Percentiles rank a stretch among this genome's conserved stretches.
phyloP scores from a whole-genome alignment of 2,797 vertebrate species.

The Esox masquinongy region DNA sequence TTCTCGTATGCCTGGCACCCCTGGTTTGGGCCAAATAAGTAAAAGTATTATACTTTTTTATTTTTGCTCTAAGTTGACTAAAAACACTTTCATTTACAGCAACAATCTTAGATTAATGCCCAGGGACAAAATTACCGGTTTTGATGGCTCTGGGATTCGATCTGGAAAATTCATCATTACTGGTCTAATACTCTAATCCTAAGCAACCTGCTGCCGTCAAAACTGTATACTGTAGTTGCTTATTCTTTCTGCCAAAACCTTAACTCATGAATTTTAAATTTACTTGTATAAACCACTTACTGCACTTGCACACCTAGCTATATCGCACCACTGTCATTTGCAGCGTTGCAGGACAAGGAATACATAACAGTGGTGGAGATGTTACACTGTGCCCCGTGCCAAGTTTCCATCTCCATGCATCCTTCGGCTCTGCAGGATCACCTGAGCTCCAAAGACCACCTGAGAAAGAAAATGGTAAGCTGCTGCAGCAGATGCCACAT shows the following conservation, averaged over 20 bases:
- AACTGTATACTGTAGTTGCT: background rate
- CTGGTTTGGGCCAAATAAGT: background rate
- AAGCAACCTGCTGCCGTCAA: too few relatives aligned
- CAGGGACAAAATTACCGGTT: background rate
- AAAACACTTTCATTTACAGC: background rate
- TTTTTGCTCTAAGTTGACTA: background rate
- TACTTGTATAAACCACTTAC: background rate
- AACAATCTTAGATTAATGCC: background rate
- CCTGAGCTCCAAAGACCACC: slow-evolving; percentile 60
- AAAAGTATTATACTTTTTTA: background rate
- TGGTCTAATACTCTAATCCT: too few relatives aligned
- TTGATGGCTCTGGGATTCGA: too few relatives aligned
- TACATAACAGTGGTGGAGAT: slow-evolving; percentile 68
- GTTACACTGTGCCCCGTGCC: slow-evolving; percentile 44
- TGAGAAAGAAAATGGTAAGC: slow-evolving; percentile 55
- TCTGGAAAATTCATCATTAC: too few relatives aligned
- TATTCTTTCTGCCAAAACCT: background rate
- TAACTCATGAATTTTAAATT: background rate
- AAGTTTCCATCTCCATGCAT: slow-evolving; percentile 38
- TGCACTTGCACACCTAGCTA: background rate
- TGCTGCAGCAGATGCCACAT: background rate
- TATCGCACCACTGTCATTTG: slow-evolving; percentile 13
- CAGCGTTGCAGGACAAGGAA: slow-evolving; percentile 66
- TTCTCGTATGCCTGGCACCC: background rate
- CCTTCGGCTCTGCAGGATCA: slow-evolving; percentile 58